These are phyloP conservation scores for Phoxinus phoxinus DNA, from an alignment of 2,113 vertebrate species.

Conservation along the genomic window DNA sequence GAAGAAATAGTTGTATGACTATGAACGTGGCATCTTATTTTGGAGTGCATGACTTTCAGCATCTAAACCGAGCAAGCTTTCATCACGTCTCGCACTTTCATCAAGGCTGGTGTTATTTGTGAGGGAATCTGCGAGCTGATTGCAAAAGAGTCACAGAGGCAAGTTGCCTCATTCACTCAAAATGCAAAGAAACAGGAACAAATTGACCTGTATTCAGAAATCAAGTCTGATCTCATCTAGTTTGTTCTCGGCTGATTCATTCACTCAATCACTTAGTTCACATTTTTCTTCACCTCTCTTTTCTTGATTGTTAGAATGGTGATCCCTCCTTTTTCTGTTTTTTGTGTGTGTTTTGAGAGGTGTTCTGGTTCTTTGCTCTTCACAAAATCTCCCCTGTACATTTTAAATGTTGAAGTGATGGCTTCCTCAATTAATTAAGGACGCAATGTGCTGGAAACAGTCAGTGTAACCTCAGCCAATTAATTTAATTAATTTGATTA, in stretches of 20 bases:
- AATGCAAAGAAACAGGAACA: slow-evolving; percentile 37
- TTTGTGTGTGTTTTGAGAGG: slow-evolving; percentile 41
- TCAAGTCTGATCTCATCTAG: slow-evolving; percentile 48
- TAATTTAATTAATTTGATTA: not conserved
- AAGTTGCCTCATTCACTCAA: slow-evolving; percentile 20
- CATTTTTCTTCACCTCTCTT: not conserved
- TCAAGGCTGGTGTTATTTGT: slow-evolving; percentile 43
- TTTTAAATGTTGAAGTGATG: slow-evolving; percentile 37
- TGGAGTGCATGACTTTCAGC: not conserved
- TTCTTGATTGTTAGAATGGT: slow-evolving; percentile 35
- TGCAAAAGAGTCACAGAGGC: slow-evolving; percentile 29
- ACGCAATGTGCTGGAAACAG: slow-evolving; percentile 5
- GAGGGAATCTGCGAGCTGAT: slow-evolving; percentile 41
- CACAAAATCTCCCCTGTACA: slow-evolving; percentile 31
- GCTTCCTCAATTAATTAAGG: slow-evolving; percentile 16
- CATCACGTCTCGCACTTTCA: slow-evolving; percentile 39
- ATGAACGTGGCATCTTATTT: not conserved
- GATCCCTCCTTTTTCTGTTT: slow-evolving; percentile 41
- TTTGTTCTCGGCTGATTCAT: slow-evolving; percentile 36
- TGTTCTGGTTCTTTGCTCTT: slow-evolving; percentile 42
- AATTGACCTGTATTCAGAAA: slow-evolving; percentile 51
- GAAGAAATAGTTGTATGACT: not conserved
- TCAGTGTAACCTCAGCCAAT: not conserved
- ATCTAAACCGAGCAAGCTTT: slow-evolving; percentile 9
- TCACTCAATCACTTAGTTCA: slow-evolving; percentile 32